Base-by-base conservation (phyloP, 2,797 vertebrate genomes). In the Pteropus rufus region DNA sequence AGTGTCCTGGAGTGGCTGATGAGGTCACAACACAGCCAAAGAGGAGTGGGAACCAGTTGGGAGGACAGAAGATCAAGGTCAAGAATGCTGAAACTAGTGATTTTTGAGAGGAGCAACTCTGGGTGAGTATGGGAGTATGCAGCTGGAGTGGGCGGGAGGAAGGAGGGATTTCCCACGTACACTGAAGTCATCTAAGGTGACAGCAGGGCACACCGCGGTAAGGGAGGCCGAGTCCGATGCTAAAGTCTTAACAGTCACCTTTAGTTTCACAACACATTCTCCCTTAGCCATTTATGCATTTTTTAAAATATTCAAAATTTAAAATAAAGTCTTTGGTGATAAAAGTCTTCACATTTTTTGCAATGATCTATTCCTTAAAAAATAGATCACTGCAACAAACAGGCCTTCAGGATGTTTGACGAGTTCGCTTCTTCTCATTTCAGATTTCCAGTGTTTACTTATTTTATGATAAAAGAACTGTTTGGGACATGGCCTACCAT, bases 41-140 rank as follows among this genome's bases (percentile, higher is more conserved):
- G 31, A 80, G 23, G 34, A 72, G 44, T 26, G 39, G 41, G 73
- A 82, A 26, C 34, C 62, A 77, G 24, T 31, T 44, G 41, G 34
- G 41, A 76, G 29, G 62, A 52, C 19, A 69, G 19, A 7, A 86
- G 15, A 52, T 34, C 23, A 26, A 19, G 46, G 54, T 70, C 81
- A 75, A 69, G 34, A 91, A 58, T 39, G 91, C 64, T 60, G 49
- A 60, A 72, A 85, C 34, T 24, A 36, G 29, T 60, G 62, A 73
- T 60, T 31, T 49, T 56, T 5, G 49, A 60, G 64, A 56, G 54
- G 41, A 44, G 31, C 41, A 7, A 49, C 31, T 52, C 29, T 19
- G 65, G 21, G 29, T 11, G 65, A 81, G 26, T 15, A 29, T 19
- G 7, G 56, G 44, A 29, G 8, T 31, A 23, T 18, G 58, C 26